phyloP scores from a whole-genome alignment of 2,797 vertebrate species.

The Dromococcyx pavoninus region DNA sequence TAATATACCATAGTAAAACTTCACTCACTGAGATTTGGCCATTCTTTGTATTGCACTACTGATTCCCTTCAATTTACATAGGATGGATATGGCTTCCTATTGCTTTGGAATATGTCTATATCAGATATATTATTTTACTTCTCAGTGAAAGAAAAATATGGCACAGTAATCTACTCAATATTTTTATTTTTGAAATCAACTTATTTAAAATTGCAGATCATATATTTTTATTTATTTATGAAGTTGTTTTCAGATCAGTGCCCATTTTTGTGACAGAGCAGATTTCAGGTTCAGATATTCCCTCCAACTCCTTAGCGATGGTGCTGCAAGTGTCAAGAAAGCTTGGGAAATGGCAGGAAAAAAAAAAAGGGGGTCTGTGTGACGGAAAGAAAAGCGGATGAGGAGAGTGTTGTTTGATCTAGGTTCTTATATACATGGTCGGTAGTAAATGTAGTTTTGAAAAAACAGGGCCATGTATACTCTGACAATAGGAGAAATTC shows the following conservation, averaged over 20 bases:
- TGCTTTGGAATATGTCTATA: neutral
- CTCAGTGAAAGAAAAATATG: neutral
- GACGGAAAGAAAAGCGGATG: neutral
- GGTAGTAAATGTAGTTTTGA: neutral
- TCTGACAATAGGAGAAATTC: neutral
- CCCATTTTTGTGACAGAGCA: neutral
- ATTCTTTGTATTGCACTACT: neutral
- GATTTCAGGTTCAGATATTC: neutral
- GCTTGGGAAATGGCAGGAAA: neutral
- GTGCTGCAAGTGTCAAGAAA: neutral
- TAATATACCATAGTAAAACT: neutral
- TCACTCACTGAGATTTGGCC: accelerated
- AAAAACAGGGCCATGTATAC: neutral
- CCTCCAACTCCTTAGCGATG: neutral
- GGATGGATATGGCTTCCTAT: neutral
- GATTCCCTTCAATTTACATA: neutral
- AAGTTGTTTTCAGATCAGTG: neutral
- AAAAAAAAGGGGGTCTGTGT: neutral
- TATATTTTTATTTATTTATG: neutral
- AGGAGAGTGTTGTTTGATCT: neutral
- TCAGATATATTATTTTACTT: neutral
- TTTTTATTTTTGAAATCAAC: neutral
- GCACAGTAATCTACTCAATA: neutral
- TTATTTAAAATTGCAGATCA: neutral
- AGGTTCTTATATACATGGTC: neutral